Percentiles rank a stretch among this genome's conserved stretches.
phyloP scores from a whole-genome alignment of 2,113 vertebrate species.

The Phalacrocorax brasilianus region DNA sequence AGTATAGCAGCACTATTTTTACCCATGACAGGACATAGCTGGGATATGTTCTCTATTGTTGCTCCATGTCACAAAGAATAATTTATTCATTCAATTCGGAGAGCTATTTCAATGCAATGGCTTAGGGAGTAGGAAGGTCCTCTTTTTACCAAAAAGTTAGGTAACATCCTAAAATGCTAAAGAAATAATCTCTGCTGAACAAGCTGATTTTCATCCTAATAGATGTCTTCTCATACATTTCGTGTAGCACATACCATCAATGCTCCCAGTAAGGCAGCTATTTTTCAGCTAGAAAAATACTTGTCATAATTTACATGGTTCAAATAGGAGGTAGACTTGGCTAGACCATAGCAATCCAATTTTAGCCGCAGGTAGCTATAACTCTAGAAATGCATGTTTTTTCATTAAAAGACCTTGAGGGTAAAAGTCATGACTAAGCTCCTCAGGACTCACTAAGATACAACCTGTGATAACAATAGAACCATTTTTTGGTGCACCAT shows the following conservation, averaged over 20 bases:
- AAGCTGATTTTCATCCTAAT: background rate
- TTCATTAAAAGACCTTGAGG: background rate
- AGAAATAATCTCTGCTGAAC: background rate
- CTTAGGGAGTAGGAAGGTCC: background rate
- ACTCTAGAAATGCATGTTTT: background rate
- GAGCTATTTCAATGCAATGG: background rate
- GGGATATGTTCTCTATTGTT: background rate
- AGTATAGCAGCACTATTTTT: background rate
- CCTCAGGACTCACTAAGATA: background rate
- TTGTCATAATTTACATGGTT: background rate
- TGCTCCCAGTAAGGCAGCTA: background rate
- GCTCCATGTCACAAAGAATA: background rate
- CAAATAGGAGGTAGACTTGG: background rate
- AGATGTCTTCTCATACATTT: background rate
- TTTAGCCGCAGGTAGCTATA: conserved; percentile 12
- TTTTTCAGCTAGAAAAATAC: background rate
- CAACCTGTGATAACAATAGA: background rate
- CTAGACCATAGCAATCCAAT: background rate
- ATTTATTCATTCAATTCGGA: background rate
- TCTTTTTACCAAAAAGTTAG: background rate
- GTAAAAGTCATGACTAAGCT: conserved; percentile 1
- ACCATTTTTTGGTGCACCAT: background rate
- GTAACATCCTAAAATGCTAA: background rate
- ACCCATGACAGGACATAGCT: background rate
- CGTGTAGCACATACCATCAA: background rate